Base-by-base conservation (phyloP, 2,797 vertebrate genomes). In the Smutsia temminckii region DNA sequence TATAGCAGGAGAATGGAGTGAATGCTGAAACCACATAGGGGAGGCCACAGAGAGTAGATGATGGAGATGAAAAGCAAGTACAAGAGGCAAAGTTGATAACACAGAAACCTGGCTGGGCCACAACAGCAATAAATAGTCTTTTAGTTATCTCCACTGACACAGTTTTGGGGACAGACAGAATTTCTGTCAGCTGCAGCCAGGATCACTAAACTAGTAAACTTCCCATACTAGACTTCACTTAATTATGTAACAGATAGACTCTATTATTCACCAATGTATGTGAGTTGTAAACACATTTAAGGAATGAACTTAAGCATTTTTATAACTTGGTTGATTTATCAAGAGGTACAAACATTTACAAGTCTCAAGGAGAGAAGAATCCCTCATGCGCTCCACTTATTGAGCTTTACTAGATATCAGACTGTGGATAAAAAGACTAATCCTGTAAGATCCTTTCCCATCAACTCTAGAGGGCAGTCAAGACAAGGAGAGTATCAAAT, bases 381-480 rank as follows among this genome's bases (percentile, higher is more conserved):
- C 77, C 92, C 20, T 77, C 64, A 95, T 37, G 34, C 51, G 63
- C 37, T 85, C 32, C 40, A 90, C 16, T 71, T 63, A 69, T 0
- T 42, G 16, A 66, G 68, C 49, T 53, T 42, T 9, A n/a, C 13
- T 29, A 72, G 32, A 42, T 66, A n/a, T 16, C 14, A 87, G 13
- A 20, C 46, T 49, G 20, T 40, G 13, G 32, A 71, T n/a, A 55
- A 46, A 83, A 85, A 66, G 42, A 79, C 51, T 64, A 66, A 53
- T 29, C 87, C 29, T 59, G 2, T 63, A 69, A 71, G 53, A 94
- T 37, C 46, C 49, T 87, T 79, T 96, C 23, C 78, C 74, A 86
- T 37, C 88, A 93, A 93, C 63, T 94, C 93, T 90, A 96, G 63
- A 63, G 57, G 85, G 74, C 79, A 89, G 51, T 32, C 86, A 90